Percentiles rank a stretch among this genome's conserved stretches.
Conservation (phyloP, 2,888 invertebrate genomes). For the Ophion obscuratus region DNA sequence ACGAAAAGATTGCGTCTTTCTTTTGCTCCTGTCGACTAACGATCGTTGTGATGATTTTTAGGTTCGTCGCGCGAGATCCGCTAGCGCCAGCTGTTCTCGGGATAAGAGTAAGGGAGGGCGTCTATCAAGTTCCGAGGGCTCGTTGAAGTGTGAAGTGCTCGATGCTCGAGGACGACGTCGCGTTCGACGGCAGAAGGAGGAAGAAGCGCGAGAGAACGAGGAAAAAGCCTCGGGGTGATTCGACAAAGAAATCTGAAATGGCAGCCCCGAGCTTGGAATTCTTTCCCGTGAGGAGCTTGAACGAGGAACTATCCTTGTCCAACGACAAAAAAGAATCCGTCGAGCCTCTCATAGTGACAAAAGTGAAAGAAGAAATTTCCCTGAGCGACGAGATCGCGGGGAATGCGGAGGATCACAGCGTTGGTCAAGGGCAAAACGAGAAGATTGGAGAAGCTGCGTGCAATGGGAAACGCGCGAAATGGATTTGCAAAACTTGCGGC, state of each 20-base stretch:
- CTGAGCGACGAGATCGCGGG: background rate
- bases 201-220: background rate
- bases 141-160: background rate
- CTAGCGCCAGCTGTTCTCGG: background rate
- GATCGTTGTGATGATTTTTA: constrained; percentile 54
- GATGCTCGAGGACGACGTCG: background rate
- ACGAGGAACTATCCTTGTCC: background rate
- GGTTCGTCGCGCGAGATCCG: constrained; percentile 57
- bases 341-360: background rate
- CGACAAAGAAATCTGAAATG: background rate
- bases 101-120: background rate
- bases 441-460: background rate
- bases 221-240: background rate
- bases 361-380: background rate
- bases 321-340: background rate
- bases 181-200: background rate
- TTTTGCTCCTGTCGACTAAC: constrained; percentile 13
- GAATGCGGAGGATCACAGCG: background rate
- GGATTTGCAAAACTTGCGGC: constrained; percentile 49
- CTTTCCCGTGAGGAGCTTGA: background rate
- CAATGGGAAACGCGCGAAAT: background rate
- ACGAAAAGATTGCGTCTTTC: background rate
- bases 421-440: background rate
- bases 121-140: constrained; percentile 37
- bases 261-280: background rate